Evolutionary conservation across 2,888 invertebrate genomes (phyloP).

Genomic region (Sesia bembeciformis): DNA sequence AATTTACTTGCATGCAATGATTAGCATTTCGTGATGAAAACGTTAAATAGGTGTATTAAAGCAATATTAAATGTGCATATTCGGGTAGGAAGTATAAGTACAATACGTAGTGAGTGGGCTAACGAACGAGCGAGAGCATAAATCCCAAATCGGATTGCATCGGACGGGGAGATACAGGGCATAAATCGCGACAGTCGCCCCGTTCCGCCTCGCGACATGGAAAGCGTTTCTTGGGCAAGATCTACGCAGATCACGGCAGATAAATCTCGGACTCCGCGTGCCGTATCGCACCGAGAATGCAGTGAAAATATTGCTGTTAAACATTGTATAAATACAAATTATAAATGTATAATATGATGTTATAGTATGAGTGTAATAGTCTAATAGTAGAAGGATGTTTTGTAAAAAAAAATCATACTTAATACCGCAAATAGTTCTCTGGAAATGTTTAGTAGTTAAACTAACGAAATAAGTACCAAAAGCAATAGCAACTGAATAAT

Average conservation of each 20-base stretch:
- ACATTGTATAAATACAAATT: neutral
- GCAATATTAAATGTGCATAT: too few species aligned
- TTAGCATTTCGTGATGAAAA: conserved; percentile 3
- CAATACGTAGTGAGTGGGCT: neutral
- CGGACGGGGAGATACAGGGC: conserved; percentile 25
- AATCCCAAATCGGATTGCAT: conserved; percentile 35
- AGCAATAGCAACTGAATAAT: neutral
- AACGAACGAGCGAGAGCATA: conserved; percentile 14
- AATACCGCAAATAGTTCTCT: neutral
- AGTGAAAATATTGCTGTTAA: conserved; percentile 19
- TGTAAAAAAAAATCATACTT: too few species aligned
- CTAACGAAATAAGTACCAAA: neutral
- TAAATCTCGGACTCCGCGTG: conserved; percentile 35
- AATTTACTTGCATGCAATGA: neutral
- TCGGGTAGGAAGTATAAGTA: conserved; percentile 9
- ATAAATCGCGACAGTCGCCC: conserved; percentile 35
- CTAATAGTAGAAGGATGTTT: too few species aligned
- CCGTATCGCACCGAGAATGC: conserved; percentile 20
- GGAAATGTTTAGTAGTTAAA: neutral
- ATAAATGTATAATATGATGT: too few species aligned
- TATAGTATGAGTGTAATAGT: too few species aligned
- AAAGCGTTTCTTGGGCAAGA: conserved; percentile 52
- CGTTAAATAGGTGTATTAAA: neutral
- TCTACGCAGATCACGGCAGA: conserved; percentile 40
- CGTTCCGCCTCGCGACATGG: conserved; percentile 53